Evolutionary conservation across 2,888 invertebrate species (phyloP).

Genomic region (Caenorhabditis angaria): DNA sequence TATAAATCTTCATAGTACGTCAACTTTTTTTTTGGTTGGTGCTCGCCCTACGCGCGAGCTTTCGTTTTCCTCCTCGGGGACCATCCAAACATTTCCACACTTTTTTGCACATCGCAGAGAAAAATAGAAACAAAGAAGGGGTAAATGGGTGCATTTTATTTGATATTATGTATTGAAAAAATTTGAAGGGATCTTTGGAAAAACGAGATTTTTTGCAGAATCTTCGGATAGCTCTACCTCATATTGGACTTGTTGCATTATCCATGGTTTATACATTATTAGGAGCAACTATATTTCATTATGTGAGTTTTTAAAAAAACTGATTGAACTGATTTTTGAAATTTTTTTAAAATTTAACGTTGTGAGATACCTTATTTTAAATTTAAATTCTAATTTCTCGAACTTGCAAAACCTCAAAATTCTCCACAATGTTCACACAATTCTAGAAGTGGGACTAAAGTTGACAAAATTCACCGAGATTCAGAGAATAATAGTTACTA

Average conservation of each 20-base stretch:
- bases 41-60: neutral
- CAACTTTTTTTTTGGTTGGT: neutral
- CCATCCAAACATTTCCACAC: neutral
- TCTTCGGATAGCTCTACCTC: slow-evolving; percentile 68
- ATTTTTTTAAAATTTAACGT: too few species aligned
- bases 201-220: slow-evolving; percentile 56
- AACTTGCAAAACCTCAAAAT: too few species aligned
- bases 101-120: neutral
- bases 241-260: slow-evolving; percentile 69
- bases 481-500: too few species aligned
- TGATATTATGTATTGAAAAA: neutral
- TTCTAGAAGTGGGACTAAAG: too few species aligned
- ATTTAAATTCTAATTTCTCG: neutral
- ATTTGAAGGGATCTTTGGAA: neutral
- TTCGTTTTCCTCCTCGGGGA: neutral
- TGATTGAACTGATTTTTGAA: neutral
- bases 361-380: too few species aligned
- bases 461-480: too few species aligned
- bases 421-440: too few species aligned
- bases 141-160: neutral
- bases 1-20: slow-evolving; percentile 2
- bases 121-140: neutral
- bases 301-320: slow-evolving; percentile 48
- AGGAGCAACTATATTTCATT: slow-evolving; percentile 71
- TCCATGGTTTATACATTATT: slow-evolving; percentile 69